Conservation (phyloP, 2,113 vertebrate genomes). For the Vanacampus margaritifer region DNA sequence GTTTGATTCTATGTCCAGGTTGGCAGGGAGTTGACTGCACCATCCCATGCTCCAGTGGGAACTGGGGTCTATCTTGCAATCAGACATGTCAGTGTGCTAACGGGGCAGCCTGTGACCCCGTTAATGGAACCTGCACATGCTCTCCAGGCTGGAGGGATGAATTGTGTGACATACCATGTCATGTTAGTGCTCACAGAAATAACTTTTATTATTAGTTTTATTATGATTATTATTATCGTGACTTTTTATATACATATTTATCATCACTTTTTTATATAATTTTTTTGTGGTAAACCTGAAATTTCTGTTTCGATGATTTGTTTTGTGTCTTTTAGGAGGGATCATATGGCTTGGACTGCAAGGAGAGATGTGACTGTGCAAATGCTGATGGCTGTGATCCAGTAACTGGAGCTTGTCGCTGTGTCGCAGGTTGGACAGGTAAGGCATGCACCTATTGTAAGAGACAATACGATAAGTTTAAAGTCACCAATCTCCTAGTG, state of each 20-base stretch:
- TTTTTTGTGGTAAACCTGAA: no score
- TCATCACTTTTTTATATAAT: no score
- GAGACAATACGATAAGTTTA: background rate
- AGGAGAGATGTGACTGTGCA: conserved; percentile 81
- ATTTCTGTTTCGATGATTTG: background rate
- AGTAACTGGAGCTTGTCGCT: conserved; percentile 81
- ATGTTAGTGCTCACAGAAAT: conserved; percentile 68
- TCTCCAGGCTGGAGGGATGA: conserved; percentile 82
- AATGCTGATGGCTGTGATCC: conserved; percentile 83
- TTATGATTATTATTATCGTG: no score
- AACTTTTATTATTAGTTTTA: no score
- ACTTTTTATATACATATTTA: background rate
- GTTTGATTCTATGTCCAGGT: conserved; percentile 59
- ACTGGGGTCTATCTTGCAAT: conserved; percentile 84
- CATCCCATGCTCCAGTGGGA: conserved; percentile 81
- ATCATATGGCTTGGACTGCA: conserved; percentile 81
- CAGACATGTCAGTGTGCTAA: conserved; percentile 81
- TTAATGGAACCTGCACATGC: conserved; percentile 82
- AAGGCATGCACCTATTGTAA: conserved; percentile 27
- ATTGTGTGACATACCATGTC: conserved; percentile 78
- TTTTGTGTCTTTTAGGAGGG: conserved; percentile 72
- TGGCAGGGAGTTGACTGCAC: conserved; percentile 88
- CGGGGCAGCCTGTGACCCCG: conserved; percentile 78
- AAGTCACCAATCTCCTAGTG: background rate
- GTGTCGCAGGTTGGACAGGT: conserved; percentile 90